phyloP scores from a whole-genome alignment of 2,113 vertebrate genomes.

The Sander lucioperca region DNA sequence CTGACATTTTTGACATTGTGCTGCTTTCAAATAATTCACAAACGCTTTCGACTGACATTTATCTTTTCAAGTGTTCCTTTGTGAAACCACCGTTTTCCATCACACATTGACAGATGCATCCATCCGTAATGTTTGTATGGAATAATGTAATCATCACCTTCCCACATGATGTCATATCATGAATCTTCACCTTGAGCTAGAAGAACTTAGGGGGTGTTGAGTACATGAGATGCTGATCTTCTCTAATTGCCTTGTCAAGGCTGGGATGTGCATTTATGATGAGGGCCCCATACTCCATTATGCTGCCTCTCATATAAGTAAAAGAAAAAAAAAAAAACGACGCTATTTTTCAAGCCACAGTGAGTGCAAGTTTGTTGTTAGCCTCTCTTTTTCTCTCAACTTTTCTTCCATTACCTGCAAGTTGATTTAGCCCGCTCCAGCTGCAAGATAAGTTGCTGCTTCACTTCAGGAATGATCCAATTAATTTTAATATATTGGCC shows the following conservation, averaged over 20 bases:
- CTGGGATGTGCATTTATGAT: constrained; percentile 32
- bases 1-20: constrained; percentile 43
- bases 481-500: constrained; percentile 55
- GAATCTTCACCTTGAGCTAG: constrained; percentile 37
- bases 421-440: constrained; percentile 24
- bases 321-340: too few relatives aligned
- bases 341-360: not conserved
- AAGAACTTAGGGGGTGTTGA: constrained; percentile 43
- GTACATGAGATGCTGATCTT: constrained; percentile 6
- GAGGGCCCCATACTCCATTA: constrained; percentile 38
- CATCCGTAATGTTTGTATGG: not conserved
- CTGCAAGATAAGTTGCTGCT: constrained; percentile 33
- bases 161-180: not conserved
- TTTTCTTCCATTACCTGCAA: constrained; percentile 43
- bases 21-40: constrained; percentile 46
- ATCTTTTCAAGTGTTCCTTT: not conserved
- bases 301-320: constrained; percentile 2
- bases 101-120: not conserved
- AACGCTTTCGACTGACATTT: constrained; percentile 36
- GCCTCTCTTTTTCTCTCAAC: constrained; percentile 11
- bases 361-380: constrained; percentile 30
- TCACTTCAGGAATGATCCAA: constrained; percentile 56
- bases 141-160: not conserved
- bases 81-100: constrained; percentile 1
- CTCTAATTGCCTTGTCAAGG: constrained; percentile 53